Evolutionary conservation across 2,888 invertebrate genomes (phyloP).

Genomic region (Pachymerium ferrugineum): DNA sequence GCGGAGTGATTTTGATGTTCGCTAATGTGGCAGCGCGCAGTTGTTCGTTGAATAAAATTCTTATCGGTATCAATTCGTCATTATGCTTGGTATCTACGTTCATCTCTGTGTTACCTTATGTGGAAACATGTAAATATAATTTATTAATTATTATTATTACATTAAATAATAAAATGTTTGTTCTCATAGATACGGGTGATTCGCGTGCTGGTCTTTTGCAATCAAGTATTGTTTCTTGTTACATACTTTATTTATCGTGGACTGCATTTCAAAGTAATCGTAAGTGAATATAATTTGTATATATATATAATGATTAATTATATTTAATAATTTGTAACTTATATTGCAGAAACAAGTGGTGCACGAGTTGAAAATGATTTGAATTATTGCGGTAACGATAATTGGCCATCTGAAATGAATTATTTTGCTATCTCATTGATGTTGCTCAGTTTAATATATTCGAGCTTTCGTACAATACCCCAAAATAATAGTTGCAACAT

Average conservation of each 20-base stretch:
- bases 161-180: too few relatives aligned
- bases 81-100: slow-evolving; percentile 47
- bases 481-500: neutral
- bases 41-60: slow-evolving; percentile 48
- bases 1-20: slow-evolving; percentile 45
- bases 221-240: slow-evolving; percentile 48
- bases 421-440: slow-evolving; percentile 49
- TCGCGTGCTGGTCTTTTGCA: slow-evolving; percentile 48
- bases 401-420: too few relatives aligned
- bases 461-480: slow-evolving; percentile 34
- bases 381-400: neutral
- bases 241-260: slow-evolving; percentile 51
- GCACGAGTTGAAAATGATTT: neutral
- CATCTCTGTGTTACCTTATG: slow-evolving; percentile 46
- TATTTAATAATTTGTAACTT: too few relatives aligned
- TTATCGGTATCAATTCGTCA: slow-evolving; percentile 47
- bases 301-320: too few relatives aligned
- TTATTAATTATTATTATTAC: too few relatives aligned
- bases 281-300: too few relatives aligned
- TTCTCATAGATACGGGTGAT: slow-evolving; percentile 37
- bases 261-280: slow-evolving; percentile 51
- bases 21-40: too few relatives aligned
- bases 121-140: slow-evolving; percentile 46
- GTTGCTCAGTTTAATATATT: slow-evolving; percentile 47
- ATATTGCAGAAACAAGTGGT: neutral